Conservation (phyloP, 1,140 invertebrate genomes). For the Paraescarpia echinospica region DNA sequence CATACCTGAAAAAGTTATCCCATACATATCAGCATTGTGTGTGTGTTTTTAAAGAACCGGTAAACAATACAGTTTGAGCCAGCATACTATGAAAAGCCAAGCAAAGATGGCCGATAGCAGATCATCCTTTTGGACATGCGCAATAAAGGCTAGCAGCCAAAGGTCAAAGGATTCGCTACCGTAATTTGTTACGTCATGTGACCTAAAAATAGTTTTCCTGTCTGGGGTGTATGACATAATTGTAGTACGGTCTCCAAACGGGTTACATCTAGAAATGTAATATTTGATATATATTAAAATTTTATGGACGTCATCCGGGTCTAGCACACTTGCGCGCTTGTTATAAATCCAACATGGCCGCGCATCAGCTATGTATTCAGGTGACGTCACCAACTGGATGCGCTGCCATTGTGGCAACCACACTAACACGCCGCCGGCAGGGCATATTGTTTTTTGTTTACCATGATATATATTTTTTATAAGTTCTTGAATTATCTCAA, state of each 20-base stretch:
- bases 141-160: background rate
- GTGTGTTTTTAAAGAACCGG: background rate
- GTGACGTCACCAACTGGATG: too few relatives aligned
- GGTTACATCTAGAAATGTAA: too few relatives aligned
- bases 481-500: too few relatives aligned
- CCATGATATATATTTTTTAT: too few relatives aligned
- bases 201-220: background rate
- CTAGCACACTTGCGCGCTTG: background rate
- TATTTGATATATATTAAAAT: background rate
- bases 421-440: too few relatives aligned
- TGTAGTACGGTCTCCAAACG: too few relatives aligned
- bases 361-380: too few relatives aligned
- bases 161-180: background rate
- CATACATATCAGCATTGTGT: background rate
- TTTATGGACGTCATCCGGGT: background rate
- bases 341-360: background rate
- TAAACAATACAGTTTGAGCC: background rate
- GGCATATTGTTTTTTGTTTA: too few relatives aligned
- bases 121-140: background rate
- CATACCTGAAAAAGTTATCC: background rate
- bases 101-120: background rate
- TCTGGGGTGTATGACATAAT: background rate
- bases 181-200: background rate
- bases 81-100: background rate
- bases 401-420: too few relatives aligned